phyloP scores from a whole-genome alignment of 2,888 invertebrate species.

The Neria commutata region DNA sequence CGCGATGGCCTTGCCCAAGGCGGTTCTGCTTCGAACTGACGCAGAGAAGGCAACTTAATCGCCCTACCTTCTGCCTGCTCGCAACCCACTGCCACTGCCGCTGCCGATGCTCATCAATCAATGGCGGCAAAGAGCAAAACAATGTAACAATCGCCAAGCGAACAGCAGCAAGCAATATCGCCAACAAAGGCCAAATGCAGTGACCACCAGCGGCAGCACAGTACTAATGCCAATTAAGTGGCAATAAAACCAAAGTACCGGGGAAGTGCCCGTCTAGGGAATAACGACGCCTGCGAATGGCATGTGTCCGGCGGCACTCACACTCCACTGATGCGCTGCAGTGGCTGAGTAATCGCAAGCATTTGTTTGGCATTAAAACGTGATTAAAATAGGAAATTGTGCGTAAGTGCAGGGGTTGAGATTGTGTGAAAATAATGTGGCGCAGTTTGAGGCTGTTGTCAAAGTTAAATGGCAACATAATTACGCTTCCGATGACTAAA shows the following conservation, averaged over 20 bases:
- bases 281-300: no score
- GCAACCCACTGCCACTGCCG: not conserved
- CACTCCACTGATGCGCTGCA: no score
- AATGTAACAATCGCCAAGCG: not conserved
- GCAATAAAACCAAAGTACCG: conserved; percentile 35
- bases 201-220: not conserved
- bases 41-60: no score
- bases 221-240: conserved; percentile 40
- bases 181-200: not conserved
- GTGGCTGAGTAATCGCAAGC: conserved; percentile 35
- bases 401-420: no score
- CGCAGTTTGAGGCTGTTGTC: no score
- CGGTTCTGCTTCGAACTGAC: no score
- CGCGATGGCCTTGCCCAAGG: no score
- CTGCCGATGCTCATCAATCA: conserved; percentile 1
- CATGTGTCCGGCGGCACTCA: no score
- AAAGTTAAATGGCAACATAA: no score
- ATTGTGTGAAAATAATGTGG: no score
- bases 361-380: conserved; percentile 26
- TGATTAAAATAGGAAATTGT: not conserved
- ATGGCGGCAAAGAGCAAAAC: not conserved
- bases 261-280: not conserved
- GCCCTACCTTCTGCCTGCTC: no score
- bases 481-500: no score
- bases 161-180: not conserved